phyloP scores from a whole-genome alignment of 2,888 invertebrate species.

The Drosophila borborema region DNA sequence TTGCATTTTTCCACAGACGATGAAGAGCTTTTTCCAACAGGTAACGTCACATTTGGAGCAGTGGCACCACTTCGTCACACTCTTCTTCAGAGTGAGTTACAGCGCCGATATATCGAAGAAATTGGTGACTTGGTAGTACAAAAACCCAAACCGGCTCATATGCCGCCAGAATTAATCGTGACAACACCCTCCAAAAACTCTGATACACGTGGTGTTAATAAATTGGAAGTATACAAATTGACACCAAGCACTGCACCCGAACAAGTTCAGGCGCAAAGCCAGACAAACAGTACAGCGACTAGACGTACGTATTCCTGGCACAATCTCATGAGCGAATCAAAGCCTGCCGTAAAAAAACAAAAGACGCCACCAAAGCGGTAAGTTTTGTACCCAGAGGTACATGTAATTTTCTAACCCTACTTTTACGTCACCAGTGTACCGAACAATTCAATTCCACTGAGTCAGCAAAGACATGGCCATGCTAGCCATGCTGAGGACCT shows the following conservation, averaged over 20 bases:
- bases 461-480: conserved; percentile 39
- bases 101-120: conserved; percentile 81
- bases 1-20: conserved; percentile 87
- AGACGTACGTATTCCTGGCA: conserved; percentile 84
- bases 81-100: conserved; percentile 83
- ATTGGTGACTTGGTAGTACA: conserved; percentile 73
- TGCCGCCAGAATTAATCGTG: conserved; percentile 86
- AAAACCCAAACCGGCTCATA: conserved; percentile 66
- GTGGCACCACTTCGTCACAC: conserved; percentile 78
- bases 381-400: not conserved
- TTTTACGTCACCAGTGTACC: conserved; percentile 42
- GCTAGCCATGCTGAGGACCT: conserved; percentile 72
- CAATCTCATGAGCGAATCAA: conserved; percentile 64
- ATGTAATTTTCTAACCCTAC: not conserved
- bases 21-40: conserved; percentile 80
- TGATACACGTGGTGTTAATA: conserved; percentile 39
- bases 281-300: conserved; percentile 22
- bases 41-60: conserved; percentile 51
- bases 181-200: conserved; percentile 83
- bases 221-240: conserved; percentile 62
- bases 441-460: conserved; percentile 55
- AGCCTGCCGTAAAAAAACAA: conserved; percentile 46
- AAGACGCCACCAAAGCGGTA: conserved; percentile 58
- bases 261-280: conserved; percentile 29
- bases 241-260: conserved; percentile 67